These are phyloP conservation scores for Chironomus striatipennis DNA, from an alignment of 1,140 invertebrate species.

Conservation along the genomic window DNA sequence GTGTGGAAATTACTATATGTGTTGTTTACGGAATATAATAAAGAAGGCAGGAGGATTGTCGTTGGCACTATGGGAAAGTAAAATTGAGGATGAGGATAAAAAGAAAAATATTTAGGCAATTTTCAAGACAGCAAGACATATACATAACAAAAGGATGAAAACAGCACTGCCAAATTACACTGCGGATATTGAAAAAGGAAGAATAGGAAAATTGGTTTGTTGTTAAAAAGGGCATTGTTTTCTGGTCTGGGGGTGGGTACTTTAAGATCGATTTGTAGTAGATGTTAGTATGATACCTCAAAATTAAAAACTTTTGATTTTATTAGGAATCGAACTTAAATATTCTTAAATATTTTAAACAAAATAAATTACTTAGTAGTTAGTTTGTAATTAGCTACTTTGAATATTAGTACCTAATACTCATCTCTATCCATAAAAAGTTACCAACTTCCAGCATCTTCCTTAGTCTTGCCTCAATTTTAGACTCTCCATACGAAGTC, in stretches of 20 bases:
- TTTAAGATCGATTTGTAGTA: neutral
- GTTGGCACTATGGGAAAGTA: neutral
- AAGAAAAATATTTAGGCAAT: neutral
- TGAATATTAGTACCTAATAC: no score
- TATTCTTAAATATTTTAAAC: no score
- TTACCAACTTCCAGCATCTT: no score
- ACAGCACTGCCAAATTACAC: conserved; percentile 16
- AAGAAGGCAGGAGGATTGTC: neutral
- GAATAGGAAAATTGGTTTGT: neutral
- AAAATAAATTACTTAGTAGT: no score
- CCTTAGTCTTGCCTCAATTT: no score
- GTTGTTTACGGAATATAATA: neutral
- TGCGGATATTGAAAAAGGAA: conserved; percentile 20
- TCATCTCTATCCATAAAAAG: no score
- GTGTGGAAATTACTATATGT: neutral
- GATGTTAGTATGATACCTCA: no score
- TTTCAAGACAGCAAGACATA: neutral
- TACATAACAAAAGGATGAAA: neutral
- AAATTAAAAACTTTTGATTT: no score
- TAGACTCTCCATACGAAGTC: no score
- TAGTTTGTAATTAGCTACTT: no score
- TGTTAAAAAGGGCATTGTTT: neutral
- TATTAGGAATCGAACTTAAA: no score
- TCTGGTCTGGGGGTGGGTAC: neutral
- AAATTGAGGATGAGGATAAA: neutral